phyloP scores from a whole-genome alignment of 1,140 invertebrate species.

The Polypedilum pembai region DNA sequence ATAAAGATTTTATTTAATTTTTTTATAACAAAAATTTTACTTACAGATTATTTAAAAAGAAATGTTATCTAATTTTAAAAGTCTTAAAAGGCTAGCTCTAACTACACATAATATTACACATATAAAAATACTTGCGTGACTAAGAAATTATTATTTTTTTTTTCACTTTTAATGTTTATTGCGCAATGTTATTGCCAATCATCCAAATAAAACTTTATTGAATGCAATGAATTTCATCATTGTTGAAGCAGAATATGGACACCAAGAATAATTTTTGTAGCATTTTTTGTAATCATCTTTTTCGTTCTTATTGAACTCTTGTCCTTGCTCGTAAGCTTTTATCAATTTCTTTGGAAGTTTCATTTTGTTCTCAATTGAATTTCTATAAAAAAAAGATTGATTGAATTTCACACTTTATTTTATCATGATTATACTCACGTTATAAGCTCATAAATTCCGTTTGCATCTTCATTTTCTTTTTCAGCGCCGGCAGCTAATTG shows the following conservation, averaged over 20 bases:
- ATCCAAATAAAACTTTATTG: slow-evolving; percentile 20
- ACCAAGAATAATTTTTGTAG: slow-evolving; percentile 3
- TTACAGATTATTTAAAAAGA: slow-evolving; percentile 2
- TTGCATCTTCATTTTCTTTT: slow-evolving; percentile 34
- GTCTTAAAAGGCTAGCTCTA: too few relatives aligned
- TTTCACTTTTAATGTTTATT: neutral
- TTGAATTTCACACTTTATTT: neutral
- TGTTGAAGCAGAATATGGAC: slow-evolving; percentile 5
- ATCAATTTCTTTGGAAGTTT: slow-evolving; percentile 4
- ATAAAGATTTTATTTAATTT: neutral
- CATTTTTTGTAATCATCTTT: slow-evolving; percentile 21
- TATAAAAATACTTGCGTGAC: neutral
- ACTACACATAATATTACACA: too few relatives aligned
- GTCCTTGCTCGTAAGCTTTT: neutral
- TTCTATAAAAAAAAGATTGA: slow-evolving; percentile 7
- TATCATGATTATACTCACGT: neutral
- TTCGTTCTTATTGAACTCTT: neutral
- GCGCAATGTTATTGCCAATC: neutral
- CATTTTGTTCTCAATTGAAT: neutral
- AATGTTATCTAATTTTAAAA: neutral
- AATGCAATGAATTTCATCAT: neutral
- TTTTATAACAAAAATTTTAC: neutral
- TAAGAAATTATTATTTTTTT: neutral
- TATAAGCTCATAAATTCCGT: slow-evolving; percentile 27
- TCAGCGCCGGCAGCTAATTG: slow-evolving; percentile 41